phyloP scores from a whole-genome alignment of 2,888 invertebrate genomes.

The Mayetiola destructor region DNA sequence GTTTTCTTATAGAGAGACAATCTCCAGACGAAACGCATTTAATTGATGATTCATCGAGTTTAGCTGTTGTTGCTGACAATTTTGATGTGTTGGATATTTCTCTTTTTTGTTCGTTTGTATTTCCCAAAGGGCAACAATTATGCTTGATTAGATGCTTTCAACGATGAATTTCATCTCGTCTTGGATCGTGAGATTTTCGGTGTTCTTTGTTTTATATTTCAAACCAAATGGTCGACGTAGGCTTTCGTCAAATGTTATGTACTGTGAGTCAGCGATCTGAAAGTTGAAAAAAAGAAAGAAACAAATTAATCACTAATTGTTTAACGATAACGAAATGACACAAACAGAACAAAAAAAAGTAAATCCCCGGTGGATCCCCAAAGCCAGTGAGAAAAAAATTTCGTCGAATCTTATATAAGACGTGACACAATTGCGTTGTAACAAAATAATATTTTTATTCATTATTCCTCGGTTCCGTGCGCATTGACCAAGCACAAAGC shows the following conservation, averaged over 20 bases:
- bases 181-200: too few species aligned
- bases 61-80: neutral
- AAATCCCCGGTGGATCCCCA: too few species aligned
- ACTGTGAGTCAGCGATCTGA: neutral
- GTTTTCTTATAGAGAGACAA: too few species aligned
- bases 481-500: too few species aligned
- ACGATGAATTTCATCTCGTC: neutral
- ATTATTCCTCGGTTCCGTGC: too few species aligned
- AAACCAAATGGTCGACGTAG: neutral
- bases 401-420: too few species aligned
- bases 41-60: neutral
- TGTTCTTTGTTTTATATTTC: neutral
- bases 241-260: neutral
- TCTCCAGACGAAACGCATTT: too few species aligned
- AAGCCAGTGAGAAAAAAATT: too few species aligned
- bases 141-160: conserved; percentile 3
- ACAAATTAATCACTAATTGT: neutral
- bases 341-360: neutral
- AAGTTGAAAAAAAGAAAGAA: neutral
- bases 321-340: neutral
- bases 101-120: neutral
- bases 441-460: too few species aligned
- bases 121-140: neutral
- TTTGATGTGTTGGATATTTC: neutral
- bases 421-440: too few species aligned